Conservation (phyloP, 2,113 vertebrate species). For the Morphnarchus princeps region DNA sequence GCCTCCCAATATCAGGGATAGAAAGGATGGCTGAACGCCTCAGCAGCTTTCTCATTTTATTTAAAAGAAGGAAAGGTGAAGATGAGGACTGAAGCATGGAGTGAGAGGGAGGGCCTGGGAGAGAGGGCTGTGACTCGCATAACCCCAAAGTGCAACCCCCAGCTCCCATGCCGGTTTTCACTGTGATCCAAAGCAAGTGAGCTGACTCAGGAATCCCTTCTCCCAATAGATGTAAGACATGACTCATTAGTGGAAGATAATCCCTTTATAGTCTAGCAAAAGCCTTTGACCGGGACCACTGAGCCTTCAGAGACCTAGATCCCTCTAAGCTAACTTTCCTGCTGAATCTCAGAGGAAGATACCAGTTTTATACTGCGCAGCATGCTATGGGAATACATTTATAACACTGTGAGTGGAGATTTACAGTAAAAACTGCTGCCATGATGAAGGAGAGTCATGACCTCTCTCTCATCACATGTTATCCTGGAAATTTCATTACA, state of each 20-base stretch:
- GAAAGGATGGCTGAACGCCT: accelerated
- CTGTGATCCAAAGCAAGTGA: background rate
- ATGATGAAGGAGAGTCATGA: background rate
- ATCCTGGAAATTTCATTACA: background rate
- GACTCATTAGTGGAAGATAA: background rate
- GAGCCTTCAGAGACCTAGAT: background rate
- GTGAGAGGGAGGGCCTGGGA: background rate
- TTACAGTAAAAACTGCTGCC: background rate
- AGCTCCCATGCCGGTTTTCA: background rate
- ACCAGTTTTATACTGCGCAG: accelerated
- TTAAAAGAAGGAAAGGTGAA: background rate
- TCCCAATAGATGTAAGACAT: accelerated
- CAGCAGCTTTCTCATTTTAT: background rate
- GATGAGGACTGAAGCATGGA: background rate
- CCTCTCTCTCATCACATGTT: background rate
- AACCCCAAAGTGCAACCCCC: accelerated
- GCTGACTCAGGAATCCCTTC: background rate
- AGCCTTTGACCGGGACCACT: background rate
- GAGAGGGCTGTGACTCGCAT: background rate
- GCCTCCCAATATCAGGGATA: accelerated
- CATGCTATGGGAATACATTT: background rate
- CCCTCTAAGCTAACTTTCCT: background rate
- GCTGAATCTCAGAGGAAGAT: background rate
- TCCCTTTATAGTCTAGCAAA: background rate
- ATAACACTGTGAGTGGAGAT: background rate